Evolutionary conservation across 2,113 vertebrate genomes (phyloP).

Genomic region (Malaclemys terrapin): DNA sequence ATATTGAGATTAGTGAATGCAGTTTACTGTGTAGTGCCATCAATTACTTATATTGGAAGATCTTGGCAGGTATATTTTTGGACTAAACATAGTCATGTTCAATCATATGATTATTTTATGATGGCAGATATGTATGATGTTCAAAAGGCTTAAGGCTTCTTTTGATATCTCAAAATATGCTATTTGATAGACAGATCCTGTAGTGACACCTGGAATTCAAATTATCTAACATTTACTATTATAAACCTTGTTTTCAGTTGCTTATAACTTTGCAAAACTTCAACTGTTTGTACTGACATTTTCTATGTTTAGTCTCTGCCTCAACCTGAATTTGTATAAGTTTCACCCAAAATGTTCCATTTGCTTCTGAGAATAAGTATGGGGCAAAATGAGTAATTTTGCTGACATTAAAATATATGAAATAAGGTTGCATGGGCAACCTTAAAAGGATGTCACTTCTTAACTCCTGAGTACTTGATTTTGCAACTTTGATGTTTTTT

Average conservation of each 20-base stretch:
- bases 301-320: accelerated
- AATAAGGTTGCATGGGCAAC: neutral
- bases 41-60: neutral
- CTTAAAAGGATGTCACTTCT: neutral
- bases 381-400: neutral
- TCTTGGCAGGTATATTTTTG: neutral
- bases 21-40: neutral
- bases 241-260: neutral
- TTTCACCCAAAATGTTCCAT: neutral
- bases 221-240: neutral
- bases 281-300: neutral
- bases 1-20: neutral
- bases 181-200: neutral
- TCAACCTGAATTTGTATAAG: neutral
- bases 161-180: neutral
- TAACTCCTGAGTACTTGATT: neutral
- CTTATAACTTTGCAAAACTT: neutral
- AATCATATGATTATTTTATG: neutral
- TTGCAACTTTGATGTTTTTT: neutral
- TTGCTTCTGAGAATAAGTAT: neutral
- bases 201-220: neutral
- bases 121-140: neutral
- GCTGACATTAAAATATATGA: neutral
- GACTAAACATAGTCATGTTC: neutral
- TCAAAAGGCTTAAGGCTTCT: neutral